A percentile compares a stretch with the other conserved stretches of the same genome.
These are phyloP conservation scores for Pardosa pseudoannulata DNA, from an alignment of 2,888 invertebrate genomes.

Conservation along the genomic window DNA sequence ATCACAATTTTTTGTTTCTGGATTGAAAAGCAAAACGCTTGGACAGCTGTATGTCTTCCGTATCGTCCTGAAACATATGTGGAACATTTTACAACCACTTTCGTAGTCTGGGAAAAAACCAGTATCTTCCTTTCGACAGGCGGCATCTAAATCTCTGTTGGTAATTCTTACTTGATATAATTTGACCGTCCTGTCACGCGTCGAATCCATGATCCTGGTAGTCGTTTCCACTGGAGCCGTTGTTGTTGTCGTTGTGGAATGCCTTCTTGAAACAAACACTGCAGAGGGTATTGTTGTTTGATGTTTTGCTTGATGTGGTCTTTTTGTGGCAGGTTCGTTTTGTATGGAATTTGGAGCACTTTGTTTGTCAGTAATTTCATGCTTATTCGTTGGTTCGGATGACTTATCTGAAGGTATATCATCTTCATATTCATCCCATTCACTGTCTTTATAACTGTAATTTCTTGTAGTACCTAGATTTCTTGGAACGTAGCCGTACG, in stretches of 20 bases:
- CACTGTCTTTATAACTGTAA: background rate
- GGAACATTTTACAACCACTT: constrained; percentile 72
- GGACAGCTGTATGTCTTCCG: constrained; percentile 73
- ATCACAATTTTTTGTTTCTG: constrained; percentile 73
- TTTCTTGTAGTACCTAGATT: background rate
- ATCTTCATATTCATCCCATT: constrained; percentile 35
- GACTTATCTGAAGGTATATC: background rate
- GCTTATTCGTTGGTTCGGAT: constrained; percentile 31
- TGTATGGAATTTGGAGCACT: constrained; percentile 46
- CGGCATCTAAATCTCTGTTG: constrained; percentile 35
- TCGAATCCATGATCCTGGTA: constrained; percentile 1
- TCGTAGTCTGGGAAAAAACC: constrained; percentile 73
- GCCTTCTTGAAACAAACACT: background rate
- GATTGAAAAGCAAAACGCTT: constrained; percentile 72
- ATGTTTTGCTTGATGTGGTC: constrained; percentile 25
- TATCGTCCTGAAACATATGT: constrained; percentile 71
- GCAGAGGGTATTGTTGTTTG: background rate
- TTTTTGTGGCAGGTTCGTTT: constrained; percentile 31
- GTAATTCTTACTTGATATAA: background rate
- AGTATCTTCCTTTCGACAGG: constrained; percentile 66
- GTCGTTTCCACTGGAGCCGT: background rate
- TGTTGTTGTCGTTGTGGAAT: background rate
- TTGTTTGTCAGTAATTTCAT: constrained; percentile 6
- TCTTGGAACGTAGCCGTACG: constrained; percentile 21
- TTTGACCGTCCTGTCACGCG: background rate